A percentile compares a stretch with the other conserved stretches of the same genome.
Evolutionary conservation across 2,888 invertebrate genomes (phyloP).

Genomic region (Cancer borealis): DNA sequence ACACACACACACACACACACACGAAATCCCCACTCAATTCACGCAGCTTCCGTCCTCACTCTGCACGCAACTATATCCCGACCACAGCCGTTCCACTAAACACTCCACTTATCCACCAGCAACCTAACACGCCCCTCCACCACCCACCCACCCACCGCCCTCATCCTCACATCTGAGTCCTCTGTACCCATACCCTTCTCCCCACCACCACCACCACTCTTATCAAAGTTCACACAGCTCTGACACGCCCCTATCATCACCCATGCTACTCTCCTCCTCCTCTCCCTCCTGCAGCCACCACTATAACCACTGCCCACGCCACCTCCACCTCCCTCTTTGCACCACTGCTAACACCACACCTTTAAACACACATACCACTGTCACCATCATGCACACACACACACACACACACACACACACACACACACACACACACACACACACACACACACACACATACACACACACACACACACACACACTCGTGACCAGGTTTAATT

Average conservation of each 20-base stretch:
- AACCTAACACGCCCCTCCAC: not conserved
- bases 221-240: not conserved
- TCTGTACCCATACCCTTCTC: not conserved
- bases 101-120: not conserved
- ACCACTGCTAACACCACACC: conserved; percentile 13
- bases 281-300: not conserved
- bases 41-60: not conserved
- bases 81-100: not conserved
- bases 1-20: conserved; percentile 45
- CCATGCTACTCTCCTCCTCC: not conserved
- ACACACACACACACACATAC: conserved; percentile 7
- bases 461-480: conserved; percentile 20
- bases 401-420: not conserved
- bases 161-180: not conserved
- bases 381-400: not conserved
- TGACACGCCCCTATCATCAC: not conserved
- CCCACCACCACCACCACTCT: not conserved
- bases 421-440: not conserved
- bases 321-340: not conserved
- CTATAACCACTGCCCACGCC: not conserved
- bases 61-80: not conserved
- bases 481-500: not conserved
- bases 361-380: conserved; percentile 25
- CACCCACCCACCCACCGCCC: not conserved
- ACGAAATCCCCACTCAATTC: conserved; percentile 41